phyloP scores from a whole-genome alignment of 2,888 invertebrate genomes.

The Eretmocerus hayati region DNA sequence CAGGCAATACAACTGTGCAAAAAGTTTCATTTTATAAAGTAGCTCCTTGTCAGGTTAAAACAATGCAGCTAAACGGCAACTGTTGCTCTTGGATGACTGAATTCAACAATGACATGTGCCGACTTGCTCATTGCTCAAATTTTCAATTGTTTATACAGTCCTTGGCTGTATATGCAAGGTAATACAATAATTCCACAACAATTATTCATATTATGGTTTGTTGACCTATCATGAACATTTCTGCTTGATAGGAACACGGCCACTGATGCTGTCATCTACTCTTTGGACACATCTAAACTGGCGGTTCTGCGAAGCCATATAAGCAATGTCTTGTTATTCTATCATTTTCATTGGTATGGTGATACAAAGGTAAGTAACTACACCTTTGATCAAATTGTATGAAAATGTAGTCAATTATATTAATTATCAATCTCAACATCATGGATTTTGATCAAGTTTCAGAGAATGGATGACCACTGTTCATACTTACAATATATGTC shows the following conservation, averaged over 20 bases:
- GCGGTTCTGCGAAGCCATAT: slow-evolving; percentile 40
- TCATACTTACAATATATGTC: slow-evolving; percentile 45
- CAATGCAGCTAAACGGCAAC: too few relatives aligned
- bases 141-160: slow-evolving; percentile 28
- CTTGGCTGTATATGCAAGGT: slow-evolving; percentile 33
- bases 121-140: slow-evolving; percentile 30
- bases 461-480: slow-evolving; percentile 37
- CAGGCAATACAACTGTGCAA: too few relatives aligned
- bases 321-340: slow-evolving; percentile 39
- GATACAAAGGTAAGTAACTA: slow-evolving; percentile 38
- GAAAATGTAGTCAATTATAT: neutral
- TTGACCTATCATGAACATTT: too few relatives aligned
- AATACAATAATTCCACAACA: slow-evolving; percentile 23
- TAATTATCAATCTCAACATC: too few relatives aligned
- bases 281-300: slow-evolving; percentile 31
- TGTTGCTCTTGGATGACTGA: slow-evolving; percentile 32
- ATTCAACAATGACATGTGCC: slow-evolving; percentile 29
- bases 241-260: too few relatives aligned
- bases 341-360: slow-evolving; percentile 43
- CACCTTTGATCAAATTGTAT: neutral
- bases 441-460: slow-evolving; percentile 11
- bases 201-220: too few relatives aligned
- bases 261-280: too few relatives aligned
- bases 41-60: too few relatives aligned
- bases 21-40: too few relatives aligned